A percentile compares a stretch with the other conserved stretches of the same genome.
These are phyloP conservation scores for Enoplolaimus lenunculus DNA, from an alignment of 2,888 invertebrate species.

Conservation along the genomic window DNA sequence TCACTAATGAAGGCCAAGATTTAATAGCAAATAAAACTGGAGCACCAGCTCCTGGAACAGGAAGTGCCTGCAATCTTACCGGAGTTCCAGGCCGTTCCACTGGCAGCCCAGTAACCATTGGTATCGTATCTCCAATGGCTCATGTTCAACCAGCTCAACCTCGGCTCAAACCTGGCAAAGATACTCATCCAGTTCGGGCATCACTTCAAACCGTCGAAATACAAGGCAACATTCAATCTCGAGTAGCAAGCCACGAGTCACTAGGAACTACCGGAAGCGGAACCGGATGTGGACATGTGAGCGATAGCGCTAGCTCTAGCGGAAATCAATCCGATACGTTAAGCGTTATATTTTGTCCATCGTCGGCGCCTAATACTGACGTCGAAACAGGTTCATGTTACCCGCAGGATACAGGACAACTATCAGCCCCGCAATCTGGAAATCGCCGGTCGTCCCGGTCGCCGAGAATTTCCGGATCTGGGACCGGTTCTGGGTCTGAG, in stretches of 20 bases:
- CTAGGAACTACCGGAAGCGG: constrained; percentile 11
- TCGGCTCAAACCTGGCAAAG: constrained; percentile 18
- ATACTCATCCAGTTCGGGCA: background rate
- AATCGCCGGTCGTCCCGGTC: background rate
- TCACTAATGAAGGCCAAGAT: too few relatives aligned
- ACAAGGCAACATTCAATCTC: too few relatives aligned
- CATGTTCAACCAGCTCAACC: constrained; percentile 25
- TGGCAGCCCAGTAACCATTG: constrained; percentile 34
- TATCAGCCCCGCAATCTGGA: background rate
- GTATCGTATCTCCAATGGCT: constrained; percentile 64
- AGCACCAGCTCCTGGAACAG: too few relatives aligned
- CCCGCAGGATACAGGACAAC: background rate
- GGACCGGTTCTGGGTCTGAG: too few relatives aligned
- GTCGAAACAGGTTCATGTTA: too few relatives aligned
- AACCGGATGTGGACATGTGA: constrained; percentile 27
- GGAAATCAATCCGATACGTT: constrained; percentile 27
- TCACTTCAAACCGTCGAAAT: background rate
- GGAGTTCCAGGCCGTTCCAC: too few relatives aligned
- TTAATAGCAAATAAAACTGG: too few relatives aligned
- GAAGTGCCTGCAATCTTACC: too few relatives aligned
- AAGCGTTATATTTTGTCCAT: constrained; percentile 25
- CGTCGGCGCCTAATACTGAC: too few relatives aligned
- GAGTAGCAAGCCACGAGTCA: background rate
- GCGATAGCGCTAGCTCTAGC: constrained; percentile 50
- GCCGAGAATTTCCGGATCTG: background rate